These are phyloP conservation scores for Drosophila asahinai DNA, from an alignment of 1,140 invertebrate species.

Conservation along the genomic window DNA sequence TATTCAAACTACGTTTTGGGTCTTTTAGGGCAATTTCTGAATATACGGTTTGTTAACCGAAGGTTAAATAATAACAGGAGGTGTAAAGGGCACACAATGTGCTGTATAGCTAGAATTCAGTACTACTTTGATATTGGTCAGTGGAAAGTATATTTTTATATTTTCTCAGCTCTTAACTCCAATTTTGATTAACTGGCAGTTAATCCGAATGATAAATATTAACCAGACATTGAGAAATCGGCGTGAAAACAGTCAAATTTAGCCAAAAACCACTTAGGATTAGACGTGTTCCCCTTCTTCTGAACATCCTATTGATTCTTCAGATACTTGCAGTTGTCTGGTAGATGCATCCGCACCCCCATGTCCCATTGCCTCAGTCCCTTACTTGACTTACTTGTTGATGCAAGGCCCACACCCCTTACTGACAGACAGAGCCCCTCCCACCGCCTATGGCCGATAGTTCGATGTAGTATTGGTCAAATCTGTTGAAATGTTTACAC, in stretches of 20 bases:
- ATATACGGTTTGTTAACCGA: neutral
- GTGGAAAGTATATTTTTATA: neutral
- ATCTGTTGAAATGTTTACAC: conserved; percentile 56
- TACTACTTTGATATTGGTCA: too few relatives aligned
- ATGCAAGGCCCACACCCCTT: conserved; percentile 23
- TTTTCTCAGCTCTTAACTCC: neutral
- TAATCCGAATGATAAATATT: too few relatives aligned
- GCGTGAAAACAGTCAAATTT: too few relatives aligned
- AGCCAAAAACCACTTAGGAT: too few relatives aligned
- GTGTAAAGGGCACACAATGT: too few relatives aligned
- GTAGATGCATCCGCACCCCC: neutral
- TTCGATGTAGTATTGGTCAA: conserved; percentile 30
- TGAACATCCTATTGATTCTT: neutral
- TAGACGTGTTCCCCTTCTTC: neutral
- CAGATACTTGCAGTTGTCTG: neutral
- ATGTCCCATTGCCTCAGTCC: neutral
- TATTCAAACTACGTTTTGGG: too few relatives aligned
- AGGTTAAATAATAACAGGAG: neutral
- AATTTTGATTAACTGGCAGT: neutral
- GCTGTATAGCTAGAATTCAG: neutral
- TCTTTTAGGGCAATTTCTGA: neutral
- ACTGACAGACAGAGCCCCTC: conserved; percentile 6
- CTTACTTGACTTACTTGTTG: conserved; percentile 27
- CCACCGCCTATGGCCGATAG: neutral
- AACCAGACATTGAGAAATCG: too few relatives aligned